Conservation (phyloP, 2,113 vertebrate genomes). For the Eurypyga helias region DNA sequence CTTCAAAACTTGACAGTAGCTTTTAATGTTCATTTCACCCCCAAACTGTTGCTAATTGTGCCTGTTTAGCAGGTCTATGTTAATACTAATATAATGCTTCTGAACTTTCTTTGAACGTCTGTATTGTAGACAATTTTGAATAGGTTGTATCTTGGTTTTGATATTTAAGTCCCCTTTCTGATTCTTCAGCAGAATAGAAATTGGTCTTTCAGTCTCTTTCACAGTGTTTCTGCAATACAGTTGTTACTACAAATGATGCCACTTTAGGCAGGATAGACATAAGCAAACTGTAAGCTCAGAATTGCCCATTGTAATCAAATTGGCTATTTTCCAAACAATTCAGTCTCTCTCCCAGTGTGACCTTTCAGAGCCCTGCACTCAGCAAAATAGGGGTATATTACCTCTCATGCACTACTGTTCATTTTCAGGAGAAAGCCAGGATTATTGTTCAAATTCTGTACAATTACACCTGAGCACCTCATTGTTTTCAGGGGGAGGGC, state of each 20-base stretch:
- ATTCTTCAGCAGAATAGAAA: conserved; percentile 10
- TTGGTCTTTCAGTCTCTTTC: background rate
- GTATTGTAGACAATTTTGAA: background rate
- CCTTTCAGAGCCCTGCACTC: conserved; percentile 56
- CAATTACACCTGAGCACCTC: conserved; percentile 33
- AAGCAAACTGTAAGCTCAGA: conserved; percentile 45
- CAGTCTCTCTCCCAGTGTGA: conserved; percentile 40
- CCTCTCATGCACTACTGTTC: conserved; percentile 39
- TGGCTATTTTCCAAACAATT: conserved; percentile 67
- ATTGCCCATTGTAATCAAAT: conserved; percentile 66
- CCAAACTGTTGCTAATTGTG: background rate
- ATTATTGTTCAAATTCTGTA: conserved; percentile 47
- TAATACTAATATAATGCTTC: background rate
- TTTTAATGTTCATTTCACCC: background rate
- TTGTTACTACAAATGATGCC: conserved; percentile 52
- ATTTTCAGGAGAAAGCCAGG: conserved; percentile 42
- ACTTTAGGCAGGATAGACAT: conserved; percentile 39
- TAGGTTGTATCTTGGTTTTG: background rate
- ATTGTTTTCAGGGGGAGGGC: background rate
- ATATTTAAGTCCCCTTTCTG: background rate
- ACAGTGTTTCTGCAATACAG: background rate
- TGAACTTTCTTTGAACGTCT: background rate
- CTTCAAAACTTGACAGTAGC: background rate
- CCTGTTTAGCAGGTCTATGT: background rate
- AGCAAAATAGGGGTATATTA: conserved; percentile 52